phyloP scores from a whole-genome alignment of 2,797 vertebrate species.

The Labroides dimidiatus region DNA sequence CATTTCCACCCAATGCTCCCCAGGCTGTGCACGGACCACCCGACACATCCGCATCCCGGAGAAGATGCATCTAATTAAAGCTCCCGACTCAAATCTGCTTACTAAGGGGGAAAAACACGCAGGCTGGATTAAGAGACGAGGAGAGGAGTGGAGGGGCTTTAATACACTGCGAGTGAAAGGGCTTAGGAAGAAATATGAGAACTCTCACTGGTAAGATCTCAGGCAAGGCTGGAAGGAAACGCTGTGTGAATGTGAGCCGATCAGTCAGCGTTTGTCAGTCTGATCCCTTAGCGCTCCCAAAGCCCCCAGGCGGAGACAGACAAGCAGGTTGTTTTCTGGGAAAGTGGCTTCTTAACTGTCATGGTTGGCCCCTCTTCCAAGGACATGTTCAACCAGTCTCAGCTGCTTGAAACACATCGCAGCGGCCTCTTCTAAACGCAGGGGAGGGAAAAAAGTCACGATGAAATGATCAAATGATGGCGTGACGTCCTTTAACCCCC shows the following conservation, averaged over 20 bases:
- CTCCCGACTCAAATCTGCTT: slow-evolving; percentile 83
- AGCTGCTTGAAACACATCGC: slow-evolving; percentile 40
- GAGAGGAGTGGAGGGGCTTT: slow-evolving; percentile 68
- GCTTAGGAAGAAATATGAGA: slow-evolving; percentile 84
- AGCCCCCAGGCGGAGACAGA: slow-evolving; percentile 74
- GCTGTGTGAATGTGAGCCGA: slow-evolving; percentile 77
- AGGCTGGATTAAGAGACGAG: slow-evolving; percentile 80
- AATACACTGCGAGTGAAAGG: slow-evolving; percentile 82
- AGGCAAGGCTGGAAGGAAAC: slow-evolving; percentile 77
- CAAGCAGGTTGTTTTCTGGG: slow-evolving; percentile 71
- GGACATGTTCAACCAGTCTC: slow-evolving; percentile 54
- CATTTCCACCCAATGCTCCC: slow-evolving; percentile 78
- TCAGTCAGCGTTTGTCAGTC: slow-evolving; percentile 82
- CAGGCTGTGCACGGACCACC: slow-evolving; percentile 75
- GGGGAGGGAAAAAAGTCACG: slow-evolving; percentile 2
- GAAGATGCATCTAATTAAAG: slow-evolving; percentile 85
- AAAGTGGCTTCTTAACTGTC: slow-evolving; percentile 70
- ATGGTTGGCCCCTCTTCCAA: slow-evolving; percentile 54
- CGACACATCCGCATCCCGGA: slow-evolving; percentile 77
- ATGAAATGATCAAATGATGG: slow-evolving; percentile 21
- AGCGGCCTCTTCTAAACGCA: slow-evolving; percentile 32
- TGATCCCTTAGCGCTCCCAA: slow-evolving; percentile 75
- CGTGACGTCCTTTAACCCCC: slow-evolving; percentile 29
- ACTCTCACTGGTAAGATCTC: slow-evolving; percentile 77
- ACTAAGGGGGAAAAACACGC: slow-evolving; percentile 78